phyloP scores from a whole-genome alignment of 92 coral and sea anemone genomes.

The Heteractis magnifica region DNA sequence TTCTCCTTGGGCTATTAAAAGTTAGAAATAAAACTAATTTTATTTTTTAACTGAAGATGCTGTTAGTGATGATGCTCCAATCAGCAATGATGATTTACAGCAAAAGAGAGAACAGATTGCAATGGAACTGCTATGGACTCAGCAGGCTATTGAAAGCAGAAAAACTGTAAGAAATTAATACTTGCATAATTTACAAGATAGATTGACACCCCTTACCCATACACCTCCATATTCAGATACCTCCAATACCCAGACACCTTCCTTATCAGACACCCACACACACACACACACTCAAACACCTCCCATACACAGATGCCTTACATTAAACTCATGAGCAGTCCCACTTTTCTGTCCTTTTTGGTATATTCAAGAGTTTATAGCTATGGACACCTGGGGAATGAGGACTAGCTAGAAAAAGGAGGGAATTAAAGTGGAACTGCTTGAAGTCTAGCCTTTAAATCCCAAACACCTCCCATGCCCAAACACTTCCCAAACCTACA shows the following conservation, averaged over 20 bases:
- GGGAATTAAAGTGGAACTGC: too few species aligned
- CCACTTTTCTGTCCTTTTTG: too few species aligned
- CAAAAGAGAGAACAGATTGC: slow-evolving; percentile 69
- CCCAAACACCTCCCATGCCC: background rate
- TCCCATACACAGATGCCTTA: background rate
- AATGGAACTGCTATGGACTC: slow-evolving; percentile 91
- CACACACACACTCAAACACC: background rate
- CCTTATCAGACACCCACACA: background rate
- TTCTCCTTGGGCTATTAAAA: too few species aligned
- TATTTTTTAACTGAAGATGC: slow-evolving; percentile 13
- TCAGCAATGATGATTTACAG: slow-evolving; percentile 42
- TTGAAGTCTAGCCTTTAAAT: too few species aligned
- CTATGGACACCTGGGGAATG: too few species aligned
- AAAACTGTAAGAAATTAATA: slow-evolving; percentile 58
- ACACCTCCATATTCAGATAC: background rate
- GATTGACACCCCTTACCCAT: background rate
- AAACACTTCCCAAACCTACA: background rate
- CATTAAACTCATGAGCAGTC: background rate
- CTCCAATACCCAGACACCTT: background rate
- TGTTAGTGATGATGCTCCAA: slow-evolving; percentile 24
- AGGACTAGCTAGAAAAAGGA: too few species aligned
- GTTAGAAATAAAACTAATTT: too few species aligned
- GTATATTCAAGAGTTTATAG: too few species aligned
- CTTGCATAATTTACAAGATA: background rate
- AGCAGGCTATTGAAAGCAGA: slow-evolving; percentile 93